Base-by-base conservation (phyloP, 2,888 invertebrate genomes). In the Scelioninae gen. 2 region DNA sequence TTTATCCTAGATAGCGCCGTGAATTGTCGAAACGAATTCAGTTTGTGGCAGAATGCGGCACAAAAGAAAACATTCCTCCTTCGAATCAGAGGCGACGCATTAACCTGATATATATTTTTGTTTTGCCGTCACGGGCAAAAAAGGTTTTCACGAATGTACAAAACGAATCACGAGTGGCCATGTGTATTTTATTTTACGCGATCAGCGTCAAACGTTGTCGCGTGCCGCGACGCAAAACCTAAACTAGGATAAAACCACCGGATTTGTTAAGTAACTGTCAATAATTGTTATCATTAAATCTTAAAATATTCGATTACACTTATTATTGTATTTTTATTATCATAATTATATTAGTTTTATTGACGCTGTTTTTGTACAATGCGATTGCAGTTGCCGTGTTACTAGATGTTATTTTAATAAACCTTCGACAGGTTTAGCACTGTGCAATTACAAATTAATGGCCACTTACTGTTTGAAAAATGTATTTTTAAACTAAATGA, bases 301-400 rank as follows among this genome's bases (percentile, higher is more conserved):
- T 41, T 41, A n/a, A n/a, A n/a, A n/a, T n/a, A n/a, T n/a, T n/a
- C 25, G 45, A 45, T 45, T 53, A 61, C 5, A 39, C 50, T 60
- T 33, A 37, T 37, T 7, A 50, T 37, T 31, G 18, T 43, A 43
- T 33, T 45, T 43, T 19, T 50, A 39, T 58, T 16, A 25, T 39
- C 39, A 53, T 58, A 33, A 45, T 58, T 45, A 39, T 61, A 48
- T 48, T 48, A 61, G 50, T 33, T 63, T 45, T 35, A 64, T 19
- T 35, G 37, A 45, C 46, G 53, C 35, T 64, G 63, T 31, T 64
- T 64, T 53, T 64, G 64, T 64, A 55, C 64, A 64, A 64, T 64
- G 64, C 46, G 64, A 64, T 55, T 55, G 53, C 53, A 53, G 11
- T 45, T 22, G 35, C 13, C 25, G 35, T 25, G 33, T 64, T 15